Evolutionary conservation across 2,888 invertebrate species (phyloP), one percentile per base, ranked within the genome.

Genomic region (Cheilosia pagana): DNA sequence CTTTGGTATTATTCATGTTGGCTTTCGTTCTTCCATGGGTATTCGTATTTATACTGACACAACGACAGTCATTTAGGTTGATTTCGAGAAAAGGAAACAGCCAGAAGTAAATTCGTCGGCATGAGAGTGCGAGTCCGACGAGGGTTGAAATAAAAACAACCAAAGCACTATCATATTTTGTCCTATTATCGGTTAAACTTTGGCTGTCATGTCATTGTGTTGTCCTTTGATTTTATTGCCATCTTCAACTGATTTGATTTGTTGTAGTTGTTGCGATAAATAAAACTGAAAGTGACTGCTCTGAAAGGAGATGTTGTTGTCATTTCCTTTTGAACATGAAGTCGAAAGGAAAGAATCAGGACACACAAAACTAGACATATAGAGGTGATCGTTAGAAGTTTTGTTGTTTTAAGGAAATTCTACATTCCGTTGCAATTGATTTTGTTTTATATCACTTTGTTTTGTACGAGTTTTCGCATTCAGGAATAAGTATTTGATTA

Each of bases 211-310:
- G 75, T 76, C 60, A 62, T 81, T 85, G 85, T 85, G 81, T 81
- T 76, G 77, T 77, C 81, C 79, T 81, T 81, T 85, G 85, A 81
- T 85, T 85, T 85, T 81, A 85, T 85, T 81, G 85, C 83, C 75
- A 70, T 52, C 83, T 85, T 70, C 59, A 79, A 65, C 70, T 75
- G 55, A 65, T 85, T 85, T 85, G 78, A 85, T 81, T 71, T 79
- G 74, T 71, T 68, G 81, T 81, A 71, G 70, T 71, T 85, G 63
- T 60, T 67, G 75, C 65, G 75, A 85, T 81, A 81, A 79, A 85
- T 85, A 75, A 78, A 79, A 85, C 68, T 75, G 59, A 71, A 79
- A 85, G 70, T 79, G 68, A 74, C 57, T 78, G 74, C 16, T 63
- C 57, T 50, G 70, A 62, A 70, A 57, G 63, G 41, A 63, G n/a